These are phyloP conservation scores for Mustela nigripes DNA, from an alignment of 2,113 vertebrate species.

Conservation along the genomic window DNA sequence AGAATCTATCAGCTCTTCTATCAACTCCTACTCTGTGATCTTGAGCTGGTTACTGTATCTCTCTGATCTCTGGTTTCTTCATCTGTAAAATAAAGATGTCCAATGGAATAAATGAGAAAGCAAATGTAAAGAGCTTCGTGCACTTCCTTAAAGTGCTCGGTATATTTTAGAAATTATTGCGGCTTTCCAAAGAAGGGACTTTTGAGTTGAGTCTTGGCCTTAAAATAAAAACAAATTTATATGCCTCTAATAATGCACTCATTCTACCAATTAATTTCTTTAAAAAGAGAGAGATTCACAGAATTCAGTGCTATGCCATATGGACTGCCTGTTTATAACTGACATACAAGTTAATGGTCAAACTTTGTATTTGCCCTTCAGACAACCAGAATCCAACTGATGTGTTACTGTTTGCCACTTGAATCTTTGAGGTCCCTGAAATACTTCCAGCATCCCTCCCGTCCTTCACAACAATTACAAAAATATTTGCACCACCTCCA, in stretches of 20 bases:
- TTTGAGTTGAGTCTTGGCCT: constrained; percentile 34
- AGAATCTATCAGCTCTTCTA: neutral
- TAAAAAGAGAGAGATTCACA: neutral
- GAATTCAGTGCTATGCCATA: neutral
- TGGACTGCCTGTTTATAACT: constrained; percentile 21
- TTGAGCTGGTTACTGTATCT: neutral
- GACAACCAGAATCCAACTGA: neutral
- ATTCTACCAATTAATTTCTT: neutral
- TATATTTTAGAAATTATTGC: neutral
- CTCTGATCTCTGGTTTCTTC: neutral
- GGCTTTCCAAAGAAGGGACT: neutral
- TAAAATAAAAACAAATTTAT: constrained; percentile 33
- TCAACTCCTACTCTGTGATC: neutral
- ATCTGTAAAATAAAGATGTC: neutral
- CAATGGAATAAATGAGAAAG: neutral
- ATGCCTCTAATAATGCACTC: neutral
- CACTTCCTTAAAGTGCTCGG: neutral
- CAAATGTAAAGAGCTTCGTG: neutral
- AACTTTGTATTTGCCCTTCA: neutral
- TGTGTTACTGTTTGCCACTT: neutral
- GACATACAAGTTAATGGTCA: neutral
- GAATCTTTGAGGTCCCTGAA: neutral
- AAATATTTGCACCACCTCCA: neutral
- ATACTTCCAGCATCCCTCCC: neutral
- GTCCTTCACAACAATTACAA: neutral